phyloP scores from a whole-genome alignment of 2,113 vertebrate genomes.

The Apodemus sylvaticus region DNA sequence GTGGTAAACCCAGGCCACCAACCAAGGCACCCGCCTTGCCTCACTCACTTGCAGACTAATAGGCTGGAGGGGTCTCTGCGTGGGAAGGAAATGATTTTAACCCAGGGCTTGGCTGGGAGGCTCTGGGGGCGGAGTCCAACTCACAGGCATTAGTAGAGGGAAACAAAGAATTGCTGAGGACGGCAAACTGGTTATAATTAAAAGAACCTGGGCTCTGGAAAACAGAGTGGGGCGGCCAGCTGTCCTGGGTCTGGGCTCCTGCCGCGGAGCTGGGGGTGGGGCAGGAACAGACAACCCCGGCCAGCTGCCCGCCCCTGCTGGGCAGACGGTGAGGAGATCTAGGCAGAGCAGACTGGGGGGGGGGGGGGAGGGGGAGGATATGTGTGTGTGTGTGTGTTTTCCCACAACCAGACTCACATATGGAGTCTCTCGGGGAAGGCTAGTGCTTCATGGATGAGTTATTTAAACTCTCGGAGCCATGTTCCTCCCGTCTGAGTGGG shows the following conservation, averaged over 20 bases:
- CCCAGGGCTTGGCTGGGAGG: background rate
- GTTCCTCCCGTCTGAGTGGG: background rate
- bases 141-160: background rate
- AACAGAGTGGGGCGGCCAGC: conserved; percentile 47
- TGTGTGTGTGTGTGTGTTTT: background rate
- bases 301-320: background rate
- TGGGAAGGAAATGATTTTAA: conserved; percentile 47
- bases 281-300: background rate
- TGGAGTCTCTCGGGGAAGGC: background rate
- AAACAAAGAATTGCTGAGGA: conserved; percentile 64
- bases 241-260: conserved; percentile 49
- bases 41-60: background rate
- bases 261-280: background rate
- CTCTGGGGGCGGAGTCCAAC: background rate
- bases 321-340: background rate
- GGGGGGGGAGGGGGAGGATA: background rate
- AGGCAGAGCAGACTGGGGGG: background rate
- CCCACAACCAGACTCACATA: background rate
- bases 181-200: conserved; percentile 69
- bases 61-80: background rate
- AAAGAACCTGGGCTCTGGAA: conserved; percentile 66
- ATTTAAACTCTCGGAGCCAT: background rate
- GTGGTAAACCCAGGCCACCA: background rate
- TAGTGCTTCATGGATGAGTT: background rate
- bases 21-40: background rate